Evolutionary conservation across 1,140 invertebrate species (phyloP).

Genomic region (Polyergus mexicanus): DNA sequence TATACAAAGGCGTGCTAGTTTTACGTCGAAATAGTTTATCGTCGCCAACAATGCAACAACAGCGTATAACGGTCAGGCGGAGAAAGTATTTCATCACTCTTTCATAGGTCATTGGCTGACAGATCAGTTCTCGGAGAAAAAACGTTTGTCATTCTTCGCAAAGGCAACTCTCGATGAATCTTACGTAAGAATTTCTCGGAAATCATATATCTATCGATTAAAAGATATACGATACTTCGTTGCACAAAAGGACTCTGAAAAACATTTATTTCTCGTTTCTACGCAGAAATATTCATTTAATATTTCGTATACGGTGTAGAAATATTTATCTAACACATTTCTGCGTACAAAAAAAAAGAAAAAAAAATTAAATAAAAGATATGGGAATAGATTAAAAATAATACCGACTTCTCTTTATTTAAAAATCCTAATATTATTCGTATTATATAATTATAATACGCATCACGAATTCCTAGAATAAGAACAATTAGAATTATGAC

Average conservation of each 20-base stretch:
- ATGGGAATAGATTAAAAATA: constrained; percentile 25
- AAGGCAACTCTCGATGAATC: not conserved
- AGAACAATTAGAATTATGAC: constrained; percentile 20
- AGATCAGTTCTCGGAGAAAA: not conserved
- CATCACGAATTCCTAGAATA: constrained; percentile 11
- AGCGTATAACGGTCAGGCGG: not conserved
- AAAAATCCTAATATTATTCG: constrained; percentile 36
- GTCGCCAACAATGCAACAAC: not conserved
- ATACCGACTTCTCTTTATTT: not conserved
- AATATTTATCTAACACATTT: too few species aligned
- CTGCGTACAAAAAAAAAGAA: not conserved
- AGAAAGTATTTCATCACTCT: constrained; percentile 36
- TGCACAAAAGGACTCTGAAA: not conserved
- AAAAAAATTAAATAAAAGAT: not conserved
- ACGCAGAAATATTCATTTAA: too few species aligned
- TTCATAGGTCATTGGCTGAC: constrained; percentile 32
- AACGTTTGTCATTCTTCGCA: not conserved
- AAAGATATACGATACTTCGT: not conserved
- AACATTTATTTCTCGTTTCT: not conserved
- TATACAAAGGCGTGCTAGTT: constrained; percentile 10
- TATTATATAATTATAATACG: constrained; percentile 37
- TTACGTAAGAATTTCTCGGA: not conserved
- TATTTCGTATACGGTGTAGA: too few species aligned
- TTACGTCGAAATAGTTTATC: not conserved
- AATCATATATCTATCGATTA: not conserved